A percentile compares a stretch with the other conserved stretches of the same genome.
These are phyloP conservation scores for Epinephelus coioides DNA, from an alignment of 2,797 vertebrate genomes.

Conservation along the genomic window DNA sequence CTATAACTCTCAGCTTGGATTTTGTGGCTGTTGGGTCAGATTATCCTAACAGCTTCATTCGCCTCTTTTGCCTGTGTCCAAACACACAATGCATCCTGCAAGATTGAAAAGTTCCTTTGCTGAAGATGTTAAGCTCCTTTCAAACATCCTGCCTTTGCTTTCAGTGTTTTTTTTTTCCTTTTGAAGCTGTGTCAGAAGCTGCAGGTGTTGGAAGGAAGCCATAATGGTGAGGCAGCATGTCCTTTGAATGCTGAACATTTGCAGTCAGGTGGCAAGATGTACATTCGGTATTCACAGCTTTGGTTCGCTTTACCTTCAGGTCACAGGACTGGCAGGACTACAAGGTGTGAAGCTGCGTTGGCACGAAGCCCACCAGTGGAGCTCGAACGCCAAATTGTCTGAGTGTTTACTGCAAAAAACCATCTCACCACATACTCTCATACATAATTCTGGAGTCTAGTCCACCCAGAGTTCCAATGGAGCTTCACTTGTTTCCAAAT, in stretches of 20 bases:
- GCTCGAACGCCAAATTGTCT: constrained; percentile 19
- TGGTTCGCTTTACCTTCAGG: constrained; percentile 49
- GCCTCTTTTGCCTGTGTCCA: constrained; percentile 37
- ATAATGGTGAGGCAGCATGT: constrained; percentile 8
- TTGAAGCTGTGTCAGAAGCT: constrained; percentile 50
- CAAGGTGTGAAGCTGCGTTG: constrained; percentile 36
- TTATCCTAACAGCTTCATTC: constrained; percentile 45
- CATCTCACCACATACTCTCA: constrained; percentile 2
- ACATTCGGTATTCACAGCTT: constrained; percentile 55
- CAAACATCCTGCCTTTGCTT: constrained; percentile 35
- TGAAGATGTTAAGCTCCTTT: constrained; percentile 55
- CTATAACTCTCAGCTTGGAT: constrained; percentile 35
- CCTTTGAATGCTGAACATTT: constrained; percentile 58
- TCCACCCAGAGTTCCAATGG: neutral
- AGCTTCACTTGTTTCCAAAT: neutral
- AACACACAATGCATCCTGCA: constrained; percentile 44
- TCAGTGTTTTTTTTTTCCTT: constrained; percentile 12
- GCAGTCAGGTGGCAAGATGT: constrained; percentile 51
- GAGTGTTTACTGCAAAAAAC: neutral
- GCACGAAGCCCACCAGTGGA: neutral
- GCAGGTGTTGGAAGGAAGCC: constrained; percentile 63
- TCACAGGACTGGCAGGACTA: constrained; percentile 42
- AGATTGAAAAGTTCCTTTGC: constrained; percentile 52
- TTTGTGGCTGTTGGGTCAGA: constrained; percentile 40
- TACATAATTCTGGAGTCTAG: neutral